Evolutionary conservation across 2,888 invertebrate genomes (phyloP).

Genomic region (Trypoxylon attenuatum): DNA sequence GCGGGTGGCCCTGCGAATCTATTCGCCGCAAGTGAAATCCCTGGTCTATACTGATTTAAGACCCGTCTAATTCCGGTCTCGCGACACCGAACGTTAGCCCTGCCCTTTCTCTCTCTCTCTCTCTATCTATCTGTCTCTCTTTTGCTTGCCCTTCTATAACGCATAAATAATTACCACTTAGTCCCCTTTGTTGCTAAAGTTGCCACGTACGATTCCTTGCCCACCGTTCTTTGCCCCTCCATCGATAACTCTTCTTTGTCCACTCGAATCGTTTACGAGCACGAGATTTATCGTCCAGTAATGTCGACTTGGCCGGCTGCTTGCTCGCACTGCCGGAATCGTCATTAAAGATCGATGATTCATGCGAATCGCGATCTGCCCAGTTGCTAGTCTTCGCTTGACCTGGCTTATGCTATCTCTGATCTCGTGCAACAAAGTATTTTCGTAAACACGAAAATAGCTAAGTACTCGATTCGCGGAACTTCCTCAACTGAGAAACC

Average conservation of each 20-base stretch:
- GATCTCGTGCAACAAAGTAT: slow-evolving; percentile 6
- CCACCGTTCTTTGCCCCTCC: slow-evolving; percentile 3
- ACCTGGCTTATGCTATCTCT: too few species aligned
- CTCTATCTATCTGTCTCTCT: too few species aligned
- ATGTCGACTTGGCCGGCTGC: slow-evolving; percentile 42
- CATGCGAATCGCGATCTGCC: slow-evolving; percentile 39
- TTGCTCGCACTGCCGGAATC: slow-evolving; percentile 46
- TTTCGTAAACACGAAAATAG: slow-evolving; percentile 20
- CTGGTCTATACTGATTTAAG: slow-evolving; percentile 66
- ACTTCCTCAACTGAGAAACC: too few species aligned
- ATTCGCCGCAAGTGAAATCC: slow-evolving; percentile 13
- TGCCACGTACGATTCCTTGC: slow-evolving; percentile 46
- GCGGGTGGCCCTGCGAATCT: slow-evolving; percentile 15
- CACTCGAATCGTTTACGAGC: slow-evolving; percentile 54
- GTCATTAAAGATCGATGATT: slow-evolving; percentile 69
- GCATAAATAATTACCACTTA: slow-evolving; percentile 72
- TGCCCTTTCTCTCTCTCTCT: too few species aligned
- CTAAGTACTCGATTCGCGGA: too few species aligned
- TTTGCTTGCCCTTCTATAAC: slow-evolving; percentile 57
- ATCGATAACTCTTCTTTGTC: slow-evolving; percentile 55
- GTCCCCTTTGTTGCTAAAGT: slow-evolving; percentile 63
- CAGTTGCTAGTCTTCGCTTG: slow-evolving; percentile 16
- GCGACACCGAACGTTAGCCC: slow-evolving; percentile 45
- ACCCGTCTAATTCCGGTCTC: slow-evolving; percentile 60
- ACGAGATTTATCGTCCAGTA: slow-evolving; percentile 65